Evolutionary conservation across 2,888 invertebrate species (phyloP).

Genomic region (Mechanitis mazaeus): DNA sequence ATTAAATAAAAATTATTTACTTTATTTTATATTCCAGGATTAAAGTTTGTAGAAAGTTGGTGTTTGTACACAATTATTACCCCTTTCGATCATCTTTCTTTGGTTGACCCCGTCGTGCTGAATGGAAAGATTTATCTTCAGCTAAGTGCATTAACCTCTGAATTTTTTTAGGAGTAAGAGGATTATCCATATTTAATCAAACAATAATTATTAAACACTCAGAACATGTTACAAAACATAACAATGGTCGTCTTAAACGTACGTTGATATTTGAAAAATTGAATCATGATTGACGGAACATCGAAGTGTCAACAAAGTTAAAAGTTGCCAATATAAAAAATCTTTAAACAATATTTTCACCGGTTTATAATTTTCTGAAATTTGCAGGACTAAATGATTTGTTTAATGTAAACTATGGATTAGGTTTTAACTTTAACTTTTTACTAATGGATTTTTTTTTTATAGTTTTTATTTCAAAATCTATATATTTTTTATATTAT

Average conservation of each 20-base stretch:
- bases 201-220: not conserved
- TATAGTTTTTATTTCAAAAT: too few relatives aligned
- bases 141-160: constrained; percentile 60
- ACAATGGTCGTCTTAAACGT: not conserved
- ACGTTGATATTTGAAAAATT: not conserved
- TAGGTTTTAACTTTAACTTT: too few relatives aligned
- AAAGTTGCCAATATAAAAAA: constrained; percentile 1
- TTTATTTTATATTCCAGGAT: not conserved
- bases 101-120: constrained; percentile 37
- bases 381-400: too few relatives aligned
- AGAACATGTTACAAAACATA: not conserved
- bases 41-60: not conserved
- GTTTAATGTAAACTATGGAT: too few relatives aligned
- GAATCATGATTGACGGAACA: not conserved
- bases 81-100: constrained; percentile 44
- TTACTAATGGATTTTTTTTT: too few relatives aligned
- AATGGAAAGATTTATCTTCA: constrained; percentile 56
- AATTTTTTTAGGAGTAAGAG: constrained; percentile 64
- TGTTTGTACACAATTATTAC: constrained; percentile 31
- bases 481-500: too few relatives aligned
- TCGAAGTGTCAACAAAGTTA: not conserved
- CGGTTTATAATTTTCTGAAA: too few relatives aligned
- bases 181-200: constrained; percentile 52
- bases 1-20: not conserved
- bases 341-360: not conserved